Conservation (phyloP, 2,797 vertebrate genomes). For the Notamacropus eugenii region DNA sequence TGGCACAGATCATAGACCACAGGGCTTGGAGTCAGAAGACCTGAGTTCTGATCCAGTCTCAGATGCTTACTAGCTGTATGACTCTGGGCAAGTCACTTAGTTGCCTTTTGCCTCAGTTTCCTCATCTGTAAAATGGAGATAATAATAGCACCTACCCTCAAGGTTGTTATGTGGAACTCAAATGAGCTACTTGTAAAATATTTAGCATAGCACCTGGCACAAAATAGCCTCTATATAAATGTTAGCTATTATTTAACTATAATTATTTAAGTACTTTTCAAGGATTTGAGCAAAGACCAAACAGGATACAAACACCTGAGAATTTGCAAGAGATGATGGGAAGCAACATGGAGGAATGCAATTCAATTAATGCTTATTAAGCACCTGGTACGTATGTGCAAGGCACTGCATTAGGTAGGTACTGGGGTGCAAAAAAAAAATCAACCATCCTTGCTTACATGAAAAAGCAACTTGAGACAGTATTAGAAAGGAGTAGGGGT, state of each 20-base stretch:
- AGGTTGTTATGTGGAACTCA: not conserved
- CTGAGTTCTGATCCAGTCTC: not conserved
- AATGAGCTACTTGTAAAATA: not conserved
- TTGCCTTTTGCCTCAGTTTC: not conserved
- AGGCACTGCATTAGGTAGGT: not conserved
- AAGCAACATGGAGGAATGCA: not conserved
- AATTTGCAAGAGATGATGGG: not conserved
- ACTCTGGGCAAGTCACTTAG: not conserved
- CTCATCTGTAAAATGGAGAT: not conserved
- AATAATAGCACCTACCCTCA: not conserved
- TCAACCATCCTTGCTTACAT: not conserved
- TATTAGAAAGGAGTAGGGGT: not conserved
- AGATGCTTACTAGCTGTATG: not conserved
- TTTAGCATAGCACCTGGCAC: not conserved
- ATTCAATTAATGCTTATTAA: too few species aligned
- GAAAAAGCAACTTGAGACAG: not conserved
- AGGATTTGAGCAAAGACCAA: not conserved
- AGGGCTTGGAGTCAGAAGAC: not conserved
- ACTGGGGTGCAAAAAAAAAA: not conserved
- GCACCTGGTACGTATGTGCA: not conserved
- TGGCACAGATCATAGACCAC: not conserved
- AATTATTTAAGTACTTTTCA: not conserved
- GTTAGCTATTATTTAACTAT: not conserved
- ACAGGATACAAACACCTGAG: not conserved
- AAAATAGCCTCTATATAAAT: not conserved